Evolutionary conservation across 2,888 invertebrate species (phyloP).

Genomic region (Nebria brevicollis): DNA sequence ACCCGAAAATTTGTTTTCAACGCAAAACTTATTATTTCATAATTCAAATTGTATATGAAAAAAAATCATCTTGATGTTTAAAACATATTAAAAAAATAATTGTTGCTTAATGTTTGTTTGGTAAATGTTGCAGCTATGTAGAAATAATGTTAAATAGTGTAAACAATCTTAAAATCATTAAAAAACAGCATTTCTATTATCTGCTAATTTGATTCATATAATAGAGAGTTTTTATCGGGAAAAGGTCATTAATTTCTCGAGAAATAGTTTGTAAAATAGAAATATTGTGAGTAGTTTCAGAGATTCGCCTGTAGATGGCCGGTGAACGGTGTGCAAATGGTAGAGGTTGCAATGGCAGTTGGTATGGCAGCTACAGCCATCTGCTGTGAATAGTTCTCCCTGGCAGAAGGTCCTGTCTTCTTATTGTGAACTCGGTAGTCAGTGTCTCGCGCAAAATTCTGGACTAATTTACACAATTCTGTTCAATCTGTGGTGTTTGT

Average conservation of each 20-base stretch:
- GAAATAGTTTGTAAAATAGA: neutral
- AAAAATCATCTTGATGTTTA: no score
- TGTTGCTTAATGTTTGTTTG: no score
- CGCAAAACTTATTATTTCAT: no score
- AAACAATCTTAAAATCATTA: neutral
- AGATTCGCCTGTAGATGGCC: neutral
- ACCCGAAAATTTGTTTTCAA: no score
- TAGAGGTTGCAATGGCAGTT: constrained; percentile 20
- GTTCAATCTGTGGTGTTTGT: constrained; percentile 20
- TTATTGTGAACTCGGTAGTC: constrained; percentile 37
- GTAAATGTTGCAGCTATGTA: no score
- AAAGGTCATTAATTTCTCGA: neutral
- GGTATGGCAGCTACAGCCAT: constrained; percentile 25
- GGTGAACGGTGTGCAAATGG: neutral
- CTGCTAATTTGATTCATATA: neutral
- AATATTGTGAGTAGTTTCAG: constrained; percentile 9
- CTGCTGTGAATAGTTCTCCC: constrained; percentile 31
- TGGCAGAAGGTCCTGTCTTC: constrained; percentile 41
- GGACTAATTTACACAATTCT: constrained; percentile 31
- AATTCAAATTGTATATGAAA: no score
- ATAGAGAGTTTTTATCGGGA: neutral
- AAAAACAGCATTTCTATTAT: neutral
- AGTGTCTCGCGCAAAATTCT: constrained; percentile 38
- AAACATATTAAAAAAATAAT: no score
- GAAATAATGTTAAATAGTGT: neutral